A percentile compares a stretch with the other conserved stretches of the same genome.
Conservation (phyloP, 37 sponge, comb jelly and placozoan species). For the Crambe crambe region DNA sequence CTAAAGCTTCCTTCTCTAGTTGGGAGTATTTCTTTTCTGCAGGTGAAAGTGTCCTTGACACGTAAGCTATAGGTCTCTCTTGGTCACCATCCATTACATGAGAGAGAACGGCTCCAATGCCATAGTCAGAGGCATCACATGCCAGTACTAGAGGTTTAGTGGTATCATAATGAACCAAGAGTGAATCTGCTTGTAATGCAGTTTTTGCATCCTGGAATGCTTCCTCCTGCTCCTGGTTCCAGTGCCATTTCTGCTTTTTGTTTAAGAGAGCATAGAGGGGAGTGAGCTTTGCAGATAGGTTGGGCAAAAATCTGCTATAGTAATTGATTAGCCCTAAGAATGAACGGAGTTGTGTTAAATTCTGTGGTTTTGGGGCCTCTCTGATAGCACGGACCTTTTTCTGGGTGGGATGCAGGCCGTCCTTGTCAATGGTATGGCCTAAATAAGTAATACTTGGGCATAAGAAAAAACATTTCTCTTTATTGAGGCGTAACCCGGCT, state of each 20-base stretch:
- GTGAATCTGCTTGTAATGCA: background rate
- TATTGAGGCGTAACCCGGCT: constrained; percentile 7
- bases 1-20: too few relatives aligned
- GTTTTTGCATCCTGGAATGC: constrained; percentile 48
- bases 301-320: constrained; percentile 15
- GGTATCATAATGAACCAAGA: constrained; percentile 34
- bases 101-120: constrained; percentile 37
- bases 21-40: too few relatives aligned
- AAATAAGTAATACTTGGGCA: constrained; percentile 3
- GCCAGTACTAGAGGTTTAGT: constrained; percentile 32
- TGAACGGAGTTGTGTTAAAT: background rate
- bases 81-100: constrained; percentile 5
- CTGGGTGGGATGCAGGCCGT: constrained; percentile 16
- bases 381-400: constrained; percentile 5
- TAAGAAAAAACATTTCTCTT: constrained; percentile 1
- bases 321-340: background rate
- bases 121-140: constrained; percentile 54
- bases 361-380: background rate
- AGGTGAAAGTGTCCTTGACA: constrained; percentile 5
- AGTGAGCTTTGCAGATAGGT: constrained; percentile 33
- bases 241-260: constrained; percentile 25
- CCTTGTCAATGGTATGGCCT: constrained; percentile 2
- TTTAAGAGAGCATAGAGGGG: constrained; percentile 37
- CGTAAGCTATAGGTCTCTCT: background rate
- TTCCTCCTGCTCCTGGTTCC: constrained; percentile 22